Evolutionary conservation across 1,140 invertebrate species (phyloP).

Genomic region (Drosophila sturtevanti): DNA sequence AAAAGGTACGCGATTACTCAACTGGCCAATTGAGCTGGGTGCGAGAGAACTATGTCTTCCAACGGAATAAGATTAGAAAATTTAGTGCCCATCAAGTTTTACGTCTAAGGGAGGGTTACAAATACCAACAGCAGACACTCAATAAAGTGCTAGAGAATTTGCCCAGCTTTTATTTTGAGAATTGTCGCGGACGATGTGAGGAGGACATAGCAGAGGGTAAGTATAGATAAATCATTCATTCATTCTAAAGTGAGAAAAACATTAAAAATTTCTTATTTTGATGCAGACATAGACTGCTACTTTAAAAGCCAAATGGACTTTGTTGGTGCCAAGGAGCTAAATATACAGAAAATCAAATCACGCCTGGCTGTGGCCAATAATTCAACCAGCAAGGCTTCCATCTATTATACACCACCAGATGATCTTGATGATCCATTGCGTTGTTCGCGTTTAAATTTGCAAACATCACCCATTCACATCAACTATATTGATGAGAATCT

Average conservation of each 20-base stretch:
- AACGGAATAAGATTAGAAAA: slow-evolving; percentile 95
- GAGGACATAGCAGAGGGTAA: slow-evolving; percentile 85
- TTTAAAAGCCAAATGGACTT: slow-evolving; percentile 86
- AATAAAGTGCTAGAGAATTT: slow-evolving; percentile 97
- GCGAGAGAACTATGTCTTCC: slow-evolving; percentile 96
- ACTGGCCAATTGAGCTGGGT: slow-evolving; percentile 95
- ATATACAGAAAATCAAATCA: slow-evolving; percentile 72
- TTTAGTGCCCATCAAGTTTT: slow-evolving; percentile 96
- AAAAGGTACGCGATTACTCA: slow-evolving; percentile 94
- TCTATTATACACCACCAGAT: slow-evolving; percentile 91
- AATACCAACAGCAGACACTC: slow-evolving; percentile 96
- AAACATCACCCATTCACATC: slow-evolving; percentile 79
- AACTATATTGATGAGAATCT: slow-evolving; percentile 82
- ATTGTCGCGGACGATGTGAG: slow-evolving; percentile 93
- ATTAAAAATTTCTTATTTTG: not conserved
- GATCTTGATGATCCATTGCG: slow-evolving; percentile 83
- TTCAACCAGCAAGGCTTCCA: slow-evolving; percentile 87
- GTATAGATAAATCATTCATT: not conserved
- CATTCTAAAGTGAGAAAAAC: not conserved
- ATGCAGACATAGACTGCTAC: slow-evolving; percentile 83
- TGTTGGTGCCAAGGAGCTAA: slow-evolving; percentile 59
- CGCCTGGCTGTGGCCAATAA: slow-evolving; percentile 74
- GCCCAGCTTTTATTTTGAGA: slow-evolving; percentile 96
- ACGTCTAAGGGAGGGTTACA: slow-evolving; percentile 94
- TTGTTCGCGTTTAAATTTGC: slow-evolving; percentile 58